Evolutionary conservation across 2,888 invertebrate species (phyloP), one percentile per base, ranked within the genome.

Genomic region (Mechanitis mazaeus): DNA sequence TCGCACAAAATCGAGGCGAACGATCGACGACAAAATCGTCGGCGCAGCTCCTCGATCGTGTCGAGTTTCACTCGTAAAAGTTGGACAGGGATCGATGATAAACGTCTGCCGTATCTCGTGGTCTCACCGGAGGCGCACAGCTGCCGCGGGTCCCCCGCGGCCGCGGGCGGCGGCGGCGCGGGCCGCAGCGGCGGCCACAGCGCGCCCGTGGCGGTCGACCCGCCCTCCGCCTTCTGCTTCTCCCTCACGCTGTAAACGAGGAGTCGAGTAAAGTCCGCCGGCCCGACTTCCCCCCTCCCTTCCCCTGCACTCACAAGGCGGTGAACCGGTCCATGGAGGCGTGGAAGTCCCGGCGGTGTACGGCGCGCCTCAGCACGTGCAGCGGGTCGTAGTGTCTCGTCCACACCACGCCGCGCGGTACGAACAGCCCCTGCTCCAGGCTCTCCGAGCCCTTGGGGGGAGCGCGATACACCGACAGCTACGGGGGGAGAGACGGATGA

Each of bases 291-390:
- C 20, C 20, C 20, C 20, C 20, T 1, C 20, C 20, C 20, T 20
- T 20, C 20, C 20, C 20, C 20, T 20, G 9, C 45, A 92, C 95
- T 93, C 81, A 97, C 96, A 94, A 96, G 71, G 96, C 94, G 0
- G 95, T 94, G 79, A 95, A 98, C 73, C 98, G 92, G 84, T 99
- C 98, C 94, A 98, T 94, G 12, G 98, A 96, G 9, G 95, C 94
- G 83, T 98, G 98, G 84, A 97, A 98, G 82, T 99, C 98, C 67
- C 96, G 92, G 57, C 97, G 89, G 83, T 98, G 97, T 5, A 98
- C 96, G 33, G 97, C 97, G 69, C 98, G 91, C 0, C 98, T 87
- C 61, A 97, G 86, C 35, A 98, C 97, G 83, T 98, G 97, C 62
- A 99, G 92, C 0, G 98, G 98, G 87, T 98, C 98, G 83, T 97